Evolutionary conservation across 2,797 vertebrate species (phyloP), one percentile per base, ranked within the genome.

Genomic region (Sebastes trivittatus): DNA sequence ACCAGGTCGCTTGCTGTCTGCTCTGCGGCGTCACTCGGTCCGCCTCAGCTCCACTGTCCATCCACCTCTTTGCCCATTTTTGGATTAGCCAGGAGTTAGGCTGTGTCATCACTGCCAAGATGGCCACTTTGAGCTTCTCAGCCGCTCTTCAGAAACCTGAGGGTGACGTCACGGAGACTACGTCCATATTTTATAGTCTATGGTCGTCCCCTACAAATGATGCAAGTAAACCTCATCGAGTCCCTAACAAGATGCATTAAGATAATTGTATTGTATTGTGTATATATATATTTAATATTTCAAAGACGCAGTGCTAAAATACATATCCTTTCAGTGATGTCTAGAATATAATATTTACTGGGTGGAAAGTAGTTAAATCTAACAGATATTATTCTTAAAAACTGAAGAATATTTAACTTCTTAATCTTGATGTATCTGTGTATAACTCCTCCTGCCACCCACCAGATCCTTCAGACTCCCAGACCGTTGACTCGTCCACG

Each of bases 401-500:
- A 25, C 34, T 64, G 23, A 29, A 64, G 14, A 18, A 16, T 7
- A 14, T 32, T n/a, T 14, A 22, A 11, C n/a, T 11, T 22, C 5
- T 42, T 6, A 42, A 42, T 54, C 11, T 23, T 27, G 11, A 56
- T 2, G 11, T 56, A 29, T 6, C 10, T 27, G 2, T 36, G 49
- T 49, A 49, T 49, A 18, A 49, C 46, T 49, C 6, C 18, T 49
- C 46, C 18, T 49, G 46, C 18, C 46, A 49, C 11, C 36, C 7
- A 36, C 2, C 49, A 93, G 92, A 85, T 32, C 64, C 84, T 2
- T 42, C 81, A 52, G 65, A 73, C 46, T 88, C 91, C 1, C 89
- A 92, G 62, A 58, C 32, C 1, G 18, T 23, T 0, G 69, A 74
- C 29, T n/a, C 36, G 4, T 11, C 81, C 10, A 23, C 62, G 1